Evolutionary conservation across 2,888 invertebrate species (phyloP).

Genomic region (Muscina levida): DNA sequence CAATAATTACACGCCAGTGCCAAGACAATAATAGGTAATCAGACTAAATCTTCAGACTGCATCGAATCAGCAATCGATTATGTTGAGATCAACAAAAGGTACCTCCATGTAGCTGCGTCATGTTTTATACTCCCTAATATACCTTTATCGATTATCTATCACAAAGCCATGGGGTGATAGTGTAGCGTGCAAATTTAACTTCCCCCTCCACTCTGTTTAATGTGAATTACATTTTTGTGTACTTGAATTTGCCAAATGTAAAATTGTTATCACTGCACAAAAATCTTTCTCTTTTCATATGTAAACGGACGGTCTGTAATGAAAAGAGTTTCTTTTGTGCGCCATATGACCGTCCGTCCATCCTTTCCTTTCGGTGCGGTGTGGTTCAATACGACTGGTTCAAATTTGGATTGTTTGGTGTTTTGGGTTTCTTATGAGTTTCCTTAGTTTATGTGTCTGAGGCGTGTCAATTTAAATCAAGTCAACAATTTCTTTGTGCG

Average conservation of each 20-base stretch:
- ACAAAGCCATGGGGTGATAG: background rate
- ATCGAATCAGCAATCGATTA: conserved; percentile 28
- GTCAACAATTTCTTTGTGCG: conserved; percentile 34
- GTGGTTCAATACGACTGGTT: too few species aligned
- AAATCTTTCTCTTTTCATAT: conserved; percentile 22
- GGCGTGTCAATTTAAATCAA: conserved; percentile 67
- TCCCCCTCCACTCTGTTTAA: background rate
- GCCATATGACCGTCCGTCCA: background rate
- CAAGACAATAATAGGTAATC: background rate
- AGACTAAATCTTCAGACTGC: conserved; percentile 1
- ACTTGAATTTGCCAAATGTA: conserved; percentile 15
- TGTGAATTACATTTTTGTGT: background rate
- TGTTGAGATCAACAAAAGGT: conserved; percentile 1
- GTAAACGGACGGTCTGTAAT: background rate
- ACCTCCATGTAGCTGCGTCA: conserved; percentile 9
- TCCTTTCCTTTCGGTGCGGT: too few species aligned
- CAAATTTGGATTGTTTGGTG: conserved; percentile 53
- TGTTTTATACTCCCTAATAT: background rate
- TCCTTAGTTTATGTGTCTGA: conserved; percentile 68
- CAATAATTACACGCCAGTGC: too few species aligned
- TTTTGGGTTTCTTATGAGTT: conserved; percentile 41
- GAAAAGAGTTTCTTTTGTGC: conserved; percentile 25
- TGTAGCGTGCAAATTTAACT: conserved; percentile 12
- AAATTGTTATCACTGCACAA: conserved; percentile 18
- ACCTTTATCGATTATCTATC: background rate